Evolutionary conservation across 2,113 vertebrate species (phyloP), one percentile per base, ranked within the genome.

Genomic region (Zosterops pallidus): DNA sequence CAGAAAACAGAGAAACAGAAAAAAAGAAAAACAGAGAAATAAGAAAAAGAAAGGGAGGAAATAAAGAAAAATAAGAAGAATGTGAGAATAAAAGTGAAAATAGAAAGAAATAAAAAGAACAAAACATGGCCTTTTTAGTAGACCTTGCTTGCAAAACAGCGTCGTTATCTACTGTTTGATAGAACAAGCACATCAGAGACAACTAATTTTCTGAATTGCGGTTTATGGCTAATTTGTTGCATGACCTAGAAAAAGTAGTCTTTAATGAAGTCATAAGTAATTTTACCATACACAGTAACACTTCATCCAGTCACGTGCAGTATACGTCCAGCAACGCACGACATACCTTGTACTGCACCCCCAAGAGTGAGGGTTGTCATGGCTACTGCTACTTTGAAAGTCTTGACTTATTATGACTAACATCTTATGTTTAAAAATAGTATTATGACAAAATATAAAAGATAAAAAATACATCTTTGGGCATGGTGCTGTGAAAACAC

Each of bases 371-470:
- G 55, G 19, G 83, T 92, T 95, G 90, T 77, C 91, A 90, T 86
- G 68, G 68, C 42, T 90, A 89, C 86, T 31, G 83, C 33, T 86
- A 47, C 46, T 88, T 88, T 83, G 57, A 31, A 86, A 92, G 41
- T 80, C 59, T 63, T 90, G 47, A 86, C 56, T 83, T 89, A 8
- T 50, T 56, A 90, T 83, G 64, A 90, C 60, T 77, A 83, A 86
- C 16, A 74, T 63, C 63, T 68, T 65, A 62, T 62, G n/a, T 59
- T 87, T 92, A 90, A 94, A 95, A 96, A 94, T 67, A 95, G 83
- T 44, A 63, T 50, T 77, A 62, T 69, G 59, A 50, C 46, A 90
- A 79, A 76, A 76, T 3, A 2, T 8, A 63, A 46, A 23, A 67
- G 46, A 60, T 11, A 41, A 76, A 84, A 91, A 79, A 35, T 20